These are phyloP conservation scores for Anorthoa munda DNA, from an alignment of 2,888 invertebrate genomes.

Conservation along the genomic window DNA sequence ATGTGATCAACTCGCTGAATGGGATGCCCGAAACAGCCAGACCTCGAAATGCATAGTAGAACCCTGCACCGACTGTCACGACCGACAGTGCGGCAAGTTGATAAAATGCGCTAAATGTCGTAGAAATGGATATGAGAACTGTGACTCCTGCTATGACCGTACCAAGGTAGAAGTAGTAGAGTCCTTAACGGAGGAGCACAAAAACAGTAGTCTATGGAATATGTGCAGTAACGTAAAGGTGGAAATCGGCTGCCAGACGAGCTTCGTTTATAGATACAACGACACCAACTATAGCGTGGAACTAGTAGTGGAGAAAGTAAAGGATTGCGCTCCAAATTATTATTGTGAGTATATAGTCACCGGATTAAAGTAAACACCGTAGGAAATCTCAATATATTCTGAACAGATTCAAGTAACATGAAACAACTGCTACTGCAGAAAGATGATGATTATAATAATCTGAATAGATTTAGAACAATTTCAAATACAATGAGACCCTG, in stretches of 20 bases:
- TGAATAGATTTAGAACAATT: no score
- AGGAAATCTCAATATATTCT: no score
- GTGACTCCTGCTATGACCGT: conserved; percentile 89
- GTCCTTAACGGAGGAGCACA: conserved; percentile 43
- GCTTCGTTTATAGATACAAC: conserved; percentile 83
- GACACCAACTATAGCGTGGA: conserved; percentile 83
- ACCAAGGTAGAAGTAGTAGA: conserved; percentile 40
- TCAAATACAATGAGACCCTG: no score
- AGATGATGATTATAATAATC: no score
- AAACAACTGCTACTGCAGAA: no score
- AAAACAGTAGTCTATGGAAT: conserved; percentile 61
- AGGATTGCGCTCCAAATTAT: conserved; percentile 77
- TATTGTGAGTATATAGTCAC: conserved; percentile 74
- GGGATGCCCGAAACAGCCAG: conserved; percentile 75
- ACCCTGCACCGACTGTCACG: conserved; percentile 94
- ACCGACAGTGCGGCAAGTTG: conserved; percentile 92
- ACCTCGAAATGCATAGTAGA: conserved; percentile 68
- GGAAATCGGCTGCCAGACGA: conserved; percentile 88
- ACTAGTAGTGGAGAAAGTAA: conserved; percentile 77
- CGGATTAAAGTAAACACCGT: no score
- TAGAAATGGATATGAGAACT: conserved; percentile 89
- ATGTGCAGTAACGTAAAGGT: conserved; percentile 72
- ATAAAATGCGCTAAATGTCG: conserved; percentile 92
- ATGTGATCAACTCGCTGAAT: conserved; percentile 70
- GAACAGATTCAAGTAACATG: no score